A percentile compares a stretch with the other conserved stretches of the same genome.
These are phyloP conservation scores for Tupaia chinensis DNA, from an alignment of 2,113 vertebrate species.

Conservation along the genomic window DNA sequence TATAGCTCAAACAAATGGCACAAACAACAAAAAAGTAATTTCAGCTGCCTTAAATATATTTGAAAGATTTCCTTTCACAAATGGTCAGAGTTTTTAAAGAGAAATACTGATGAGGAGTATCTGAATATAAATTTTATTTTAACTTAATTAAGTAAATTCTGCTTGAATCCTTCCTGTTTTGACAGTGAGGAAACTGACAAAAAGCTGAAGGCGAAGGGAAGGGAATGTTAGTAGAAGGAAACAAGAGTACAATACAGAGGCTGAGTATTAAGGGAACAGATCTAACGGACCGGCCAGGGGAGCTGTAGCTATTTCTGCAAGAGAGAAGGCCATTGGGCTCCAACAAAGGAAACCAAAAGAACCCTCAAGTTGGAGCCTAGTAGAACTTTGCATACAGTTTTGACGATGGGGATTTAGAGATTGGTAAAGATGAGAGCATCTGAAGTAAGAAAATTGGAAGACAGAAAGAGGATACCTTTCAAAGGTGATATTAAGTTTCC, in stretches of 20 bases:
- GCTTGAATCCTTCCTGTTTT: constrained; percentile 23
- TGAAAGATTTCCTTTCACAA: constrained; percentile 11
- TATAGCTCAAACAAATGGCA: background rate
- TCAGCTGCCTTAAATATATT: background rate
- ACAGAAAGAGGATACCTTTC: background rate
- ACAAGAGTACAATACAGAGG: background rate
- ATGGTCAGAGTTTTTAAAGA: constrained; percentile 17
- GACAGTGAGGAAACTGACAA: constrained; percentile 19
- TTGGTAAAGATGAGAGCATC: background rate
- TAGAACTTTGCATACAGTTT: background rate
- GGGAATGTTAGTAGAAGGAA: background rate
- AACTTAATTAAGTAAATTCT: constrained; percentile 29
- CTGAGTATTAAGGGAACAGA: background rate
- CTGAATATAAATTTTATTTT: constrained; percentile 14
- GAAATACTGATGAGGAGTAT: background rate
- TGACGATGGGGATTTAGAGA: constrained; percentile 14
- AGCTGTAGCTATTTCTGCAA: background rate
- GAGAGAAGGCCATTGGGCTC: background rate
- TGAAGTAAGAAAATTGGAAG: background rate
- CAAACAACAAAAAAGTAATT: background rate
- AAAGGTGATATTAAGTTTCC: background rate
- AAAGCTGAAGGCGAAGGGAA: background rate
- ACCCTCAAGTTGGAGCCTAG: background rate
- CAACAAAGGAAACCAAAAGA: background rate
- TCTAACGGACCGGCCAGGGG: background rate